Evolutionary conservation across 2,797 vertebrate species (phyloP).

Genomic region (Artibeus lituratus): DNA sequence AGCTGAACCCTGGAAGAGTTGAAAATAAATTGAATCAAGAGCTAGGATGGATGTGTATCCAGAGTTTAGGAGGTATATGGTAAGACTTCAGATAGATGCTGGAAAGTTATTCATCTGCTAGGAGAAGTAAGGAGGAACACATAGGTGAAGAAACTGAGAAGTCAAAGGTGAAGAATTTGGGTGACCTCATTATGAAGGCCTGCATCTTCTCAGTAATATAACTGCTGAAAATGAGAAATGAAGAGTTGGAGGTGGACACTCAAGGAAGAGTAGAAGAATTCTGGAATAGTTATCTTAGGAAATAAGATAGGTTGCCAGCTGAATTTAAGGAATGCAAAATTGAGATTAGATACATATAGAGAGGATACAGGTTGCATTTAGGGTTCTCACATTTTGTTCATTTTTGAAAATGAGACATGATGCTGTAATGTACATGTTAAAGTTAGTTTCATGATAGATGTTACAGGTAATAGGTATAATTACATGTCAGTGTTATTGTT

Average conservation of each 20-base stretch:
- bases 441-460: conserved; percentile 17
- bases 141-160: neutral
- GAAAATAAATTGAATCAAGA: neutral
- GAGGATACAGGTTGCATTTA: neutral
- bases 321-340: conserved; percentile 44
- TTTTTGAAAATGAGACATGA: neutral
- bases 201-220: neutral
- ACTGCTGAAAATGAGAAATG: conserved; percentile 45
- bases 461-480: conserved; percentile 55
- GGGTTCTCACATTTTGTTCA: neutral
- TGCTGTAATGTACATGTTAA: neutral
- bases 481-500: conserved; percentile 51
- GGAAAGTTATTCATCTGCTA: neutral
- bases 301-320: conserved; percentile 17
- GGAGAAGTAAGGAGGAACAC: neutral
- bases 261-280: neutral
- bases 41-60: neutral
- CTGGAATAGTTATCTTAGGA: conserved; percentile 34
- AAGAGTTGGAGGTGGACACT: neutral
- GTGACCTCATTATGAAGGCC: neutral
- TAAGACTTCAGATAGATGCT: neutral
- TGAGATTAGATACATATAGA: neutral
- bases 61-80: neutral
- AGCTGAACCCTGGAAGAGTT: neutral
- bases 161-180: conserved; percentile 3